Conservation (phyloP, 2,797 vertebrate genomes). For the Phataginus tricuspis region DNA sequence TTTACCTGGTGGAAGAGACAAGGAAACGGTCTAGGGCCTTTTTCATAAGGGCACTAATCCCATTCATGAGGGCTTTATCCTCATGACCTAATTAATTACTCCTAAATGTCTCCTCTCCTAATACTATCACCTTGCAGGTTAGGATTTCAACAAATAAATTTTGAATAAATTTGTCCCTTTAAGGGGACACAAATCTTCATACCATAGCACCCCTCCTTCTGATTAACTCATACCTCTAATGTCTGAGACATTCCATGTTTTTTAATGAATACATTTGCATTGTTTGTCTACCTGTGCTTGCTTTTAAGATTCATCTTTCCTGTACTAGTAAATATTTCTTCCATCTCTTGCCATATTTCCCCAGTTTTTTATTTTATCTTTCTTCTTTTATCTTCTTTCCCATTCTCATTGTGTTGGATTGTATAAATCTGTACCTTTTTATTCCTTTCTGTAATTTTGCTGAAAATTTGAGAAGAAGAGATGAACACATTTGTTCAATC, state of each 20-base stretch:
- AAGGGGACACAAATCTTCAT: neutral
- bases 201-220: neutral
- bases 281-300: neutral
- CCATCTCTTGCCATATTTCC: neutral
- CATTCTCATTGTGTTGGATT: neutral
- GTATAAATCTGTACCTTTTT: neutral
- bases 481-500: neutral
- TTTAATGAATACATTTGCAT: neutral
- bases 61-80: neutral
- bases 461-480: neutral
- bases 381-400: neutral
- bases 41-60: neutral
- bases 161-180: neutral
- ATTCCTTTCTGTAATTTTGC: slow-evolving; percentile 4
- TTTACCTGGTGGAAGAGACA: neutral
- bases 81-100: neutral
- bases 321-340: neutral
- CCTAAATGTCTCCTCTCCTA: neutral
- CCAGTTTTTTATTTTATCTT: neutral
- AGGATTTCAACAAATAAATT: neutral
- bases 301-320: neutral
- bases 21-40: neutral
- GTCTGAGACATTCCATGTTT: neutral
- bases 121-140: neutral
- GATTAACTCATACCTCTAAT: neutral